phyloP scores from a whole-genome alignment of 2,797 vertebrate genomes.

The Kryptolebias ocellatus region DNA sequence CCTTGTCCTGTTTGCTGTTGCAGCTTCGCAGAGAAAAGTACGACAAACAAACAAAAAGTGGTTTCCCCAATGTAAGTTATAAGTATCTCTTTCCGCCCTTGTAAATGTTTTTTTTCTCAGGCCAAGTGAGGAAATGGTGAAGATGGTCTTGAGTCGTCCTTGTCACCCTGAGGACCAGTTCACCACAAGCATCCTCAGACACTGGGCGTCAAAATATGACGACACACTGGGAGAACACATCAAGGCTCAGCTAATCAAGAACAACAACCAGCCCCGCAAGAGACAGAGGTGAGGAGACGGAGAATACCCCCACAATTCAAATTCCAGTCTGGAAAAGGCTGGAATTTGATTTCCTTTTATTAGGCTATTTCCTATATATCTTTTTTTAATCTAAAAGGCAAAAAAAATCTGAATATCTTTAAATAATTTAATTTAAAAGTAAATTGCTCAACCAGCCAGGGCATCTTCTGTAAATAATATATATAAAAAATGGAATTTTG shows the following conservation, averaged over 20 bases:
- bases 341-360: not conserved
- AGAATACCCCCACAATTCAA: not conserved
- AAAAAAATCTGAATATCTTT: too few species aligned
- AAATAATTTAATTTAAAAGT: too few species aligned
- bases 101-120: slow-evolving; percentile 62
- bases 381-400: too few species aligned
- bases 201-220: slow-evolving; percentile 93
- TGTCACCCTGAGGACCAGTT: slow-evolving; percentile 95
- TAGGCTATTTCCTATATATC: not conserved
- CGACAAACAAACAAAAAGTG: not conserved
- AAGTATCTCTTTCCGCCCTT: not conserved
- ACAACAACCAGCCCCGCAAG: slow-evolving; percentile 95
- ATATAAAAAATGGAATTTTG: too few species aligned
- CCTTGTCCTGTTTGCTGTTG: slow-evolving; percentile 91
- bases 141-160: slow-evolving; percentile 95
- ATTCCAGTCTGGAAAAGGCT: too few species aligned
- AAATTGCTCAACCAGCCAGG: too few species aligned
- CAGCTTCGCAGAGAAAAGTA: slow-evolving; percentile 95
- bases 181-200: slow-evolving; percentile 94
- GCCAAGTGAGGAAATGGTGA: slow-evolving; percentile 97
- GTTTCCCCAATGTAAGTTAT: not conserved
- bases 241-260: slow-evolving; percentile 96
- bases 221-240: slow-evolving; percentile 93
- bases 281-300: slow-evolving; percentile 86
- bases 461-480: too few species aligned